These are phyloP conservation scores for Portunus trituberculatus DNA, from an alignment of 1,140 invertebrate genomes.

Conservation along the genomic window DNA sequence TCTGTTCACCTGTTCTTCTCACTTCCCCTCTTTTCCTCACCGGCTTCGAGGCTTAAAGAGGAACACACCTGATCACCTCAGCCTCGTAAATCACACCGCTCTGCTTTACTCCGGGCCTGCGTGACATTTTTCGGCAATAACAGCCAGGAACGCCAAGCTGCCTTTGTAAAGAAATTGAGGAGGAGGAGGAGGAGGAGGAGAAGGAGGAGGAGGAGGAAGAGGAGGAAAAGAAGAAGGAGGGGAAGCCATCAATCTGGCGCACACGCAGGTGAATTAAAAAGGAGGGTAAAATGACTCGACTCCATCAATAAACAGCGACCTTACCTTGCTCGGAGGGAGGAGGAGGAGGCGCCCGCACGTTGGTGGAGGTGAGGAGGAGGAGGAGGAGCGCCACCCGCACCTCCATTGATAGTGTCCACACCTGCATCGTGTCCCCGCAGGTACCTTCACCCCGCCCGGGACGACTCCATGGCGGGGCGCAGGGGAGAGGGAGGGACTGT, in stretches of 20 bases:
- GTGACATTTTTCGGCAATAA: not conserved
- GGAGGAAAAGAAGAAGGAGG: not conserved
- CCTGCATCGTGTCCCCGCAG: not conserved
- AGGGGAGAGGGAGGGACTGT: not conserved
- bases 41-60: not conserved
- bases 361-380: constrained; percentile 1
- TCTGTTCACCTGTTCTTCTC: not conserved
- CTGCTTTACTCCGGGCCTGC: not conserved
- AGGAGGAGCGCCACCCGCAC: not conserved
- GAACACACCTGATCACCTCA: not conserved
- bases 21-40: not conserved
- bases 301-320: not conserved
- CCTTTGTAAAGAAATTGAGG: too few relatives aligned
- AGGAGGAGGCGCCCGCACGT: constrained; percentile 15
- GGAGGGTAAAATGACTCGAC: not conserved
- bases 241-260: not conserved
- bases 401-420: not conserved
- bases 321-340: not conserved
- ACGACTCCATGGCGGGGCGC: not conserved
- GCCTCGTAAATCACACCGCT: not conserved
- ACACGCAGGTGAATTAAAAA: not conserved
- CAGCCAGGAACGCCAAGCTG: not conserved
- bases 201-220: too few relatives aligned
- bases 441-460: not conserved
- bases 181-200: too few relatives aligned